Percentiles rank a stretch among this genome's conserved stretches.
phyloP scores from a whole-genome alignment of 2,888 invertebrate species.

The Megamerina dolium region DNA sequence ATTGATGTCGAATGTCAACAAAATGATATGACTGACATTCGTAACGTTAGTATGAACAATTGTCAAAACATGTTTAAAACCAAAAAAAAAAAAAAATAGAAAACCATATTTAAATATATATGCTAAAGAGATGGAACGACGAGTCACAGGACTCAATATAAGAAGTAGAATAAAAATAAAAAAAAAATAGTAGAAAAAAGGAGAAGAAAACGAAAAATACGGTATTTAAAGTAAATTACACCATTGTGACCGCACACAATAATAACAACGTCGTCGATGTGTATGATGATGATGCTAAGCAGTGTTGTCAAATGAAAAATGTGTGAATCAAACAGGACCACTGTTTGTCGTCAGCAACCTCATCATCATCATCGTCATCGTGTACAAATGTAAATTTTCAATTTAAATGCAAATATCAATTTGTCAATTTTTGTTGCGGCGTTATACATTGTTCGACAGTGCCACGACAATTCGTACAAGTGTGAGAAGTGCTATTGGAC shows the following conservation, averaged over 20 bases:
- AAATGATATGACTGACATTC: slow-evolving; percentile 30
- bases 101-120: too few relatives aligned
- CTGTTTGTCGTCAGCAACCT: slow-evolving; percentile 36
- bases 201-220: slow-evolving; percentile 29
- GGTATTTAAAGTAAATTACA: slow-evolving; percentile 48
- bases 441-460: neutral
- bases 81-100: slow-evolving; percentile 3
- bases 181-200: slow-evolving; percentile 3
- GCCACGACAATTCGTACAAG: too few relatives aligned
- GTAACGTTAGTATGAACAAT: slow-evolving; percentile 31
- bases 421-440: slow-evolving; percentile 44
- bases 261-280: slow-evolving; percentile 3
- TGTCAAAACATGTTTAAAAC: slow-evolving; percentile 13
- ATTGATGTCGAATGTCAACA: slow-evolving; percentile 41
- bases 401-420: slow-evolving; percentile 52
- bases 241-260: slow-evolving; percentile 37
- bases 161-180: slow-evolving; percentile 12
- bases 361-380: slow-evolving; percentile 1
- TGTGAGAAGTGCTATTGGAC: too few relatives aligned
- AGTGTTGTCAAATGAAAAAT: too few relatives aligned
- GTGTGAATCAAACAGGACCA: too few relatives aligned
- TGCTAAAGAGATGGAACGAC: too few relatives aligned
- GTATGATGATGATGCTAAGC: too few relatives aligned
- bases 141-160: too few relatives aligned
- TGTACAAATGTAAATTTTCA: slow-evolving; percentile 50